Conservation (phyloP, 2,888 invertebrate species). For the Polydrusus cervinus region DNA sequence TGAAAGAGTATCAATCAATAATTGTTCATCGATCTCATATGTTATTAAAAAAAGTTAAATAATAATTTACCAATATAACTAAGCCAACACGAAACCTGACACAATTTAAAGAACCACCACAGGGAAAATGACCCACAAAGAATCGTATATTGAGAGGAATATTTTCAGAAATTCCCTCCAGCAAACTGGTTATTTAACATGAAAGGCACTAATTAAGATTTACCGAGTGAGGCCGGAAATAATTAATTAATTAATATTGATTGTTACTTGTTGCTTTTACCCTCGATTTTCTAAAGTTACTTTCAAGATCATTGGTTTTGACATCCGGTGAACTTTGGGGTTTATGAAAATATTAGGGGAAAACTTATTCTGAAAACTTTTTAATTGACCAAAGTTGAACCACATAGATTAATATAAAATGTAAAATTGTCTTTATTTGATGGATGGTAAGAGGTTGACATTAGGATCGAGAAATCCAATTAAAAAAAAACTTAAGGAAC, state of each 20-base stretch:
- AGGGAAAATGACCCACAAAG: not conserved
- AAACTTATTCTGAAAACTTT: too few species aligned
- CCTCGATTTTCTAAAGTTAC: not conserved
- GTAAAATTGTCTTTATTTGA: too few species aligned
- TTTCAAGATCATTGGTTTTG: not conserved
- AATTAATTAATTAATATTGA: slow-evolving; percentile 26
- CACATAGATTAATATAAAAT: too few species aligned
- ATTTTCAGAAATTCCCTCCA: slow-evolving; percentile 1
- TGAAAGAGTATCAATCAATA: too few species aligned
- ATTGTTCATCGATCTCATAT: too few species aligned
- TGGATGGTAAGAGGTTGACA: too few species aligned
- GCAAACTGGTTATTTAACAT: slow-evolving; percentile 29
- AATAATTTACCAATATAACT: too few species aligned
- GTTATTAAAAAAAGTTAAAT: too few species aligned
- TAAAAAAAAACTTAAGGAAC: too few species aligned
- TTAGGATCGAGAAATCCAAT: too few species aligned
- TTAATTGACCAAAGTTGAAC: too few species aligned
- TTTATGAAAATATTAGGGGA: too few species aligned
- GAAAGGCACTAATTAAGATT: slow-evolving; percentile 24
- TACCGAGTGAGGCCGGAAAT: slow-evolving; percentile 6
- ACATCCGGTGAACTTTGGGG: not conserved
- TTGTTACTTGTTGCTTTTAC: slow-evolving; percentile 21
- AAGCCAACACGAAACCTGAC: not conserved
- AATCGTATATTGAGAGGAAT: not conserved
- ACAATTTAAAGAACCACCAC: not conserved